Conservation (phyloP, 2,113 vertebrate species). For the Prunella himalayana region DNA sequence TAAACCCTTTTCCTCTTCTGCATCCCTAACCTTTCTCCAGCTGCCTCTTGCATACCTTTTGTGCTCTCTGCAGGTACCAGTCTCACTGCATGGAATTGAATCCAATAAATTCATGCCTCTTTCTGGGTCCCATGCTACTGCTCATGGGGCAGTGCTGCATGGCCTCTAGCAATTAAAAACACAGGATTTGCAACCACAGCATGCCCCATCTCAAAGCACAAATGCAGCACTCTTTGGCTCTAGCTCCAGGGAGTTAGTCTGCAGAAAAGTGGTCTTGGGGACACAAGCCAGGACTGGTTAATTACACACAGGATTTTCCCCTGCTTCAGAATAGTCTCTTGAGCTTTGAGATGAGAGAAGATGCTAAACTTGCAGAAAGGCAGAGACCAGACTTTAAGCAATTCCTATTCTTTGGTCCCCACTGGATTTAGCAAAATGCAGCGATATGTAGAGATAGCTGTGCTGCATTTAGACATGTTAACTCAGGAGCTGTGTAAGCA, state of each 20-base stretch:
- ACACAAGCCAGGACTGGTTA: neutral
- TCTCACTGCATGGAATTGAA: neutral
- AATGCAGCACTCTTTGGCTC: neutral
- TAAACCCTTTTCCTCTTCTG: neutral
- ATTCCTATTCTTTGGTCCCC: neutral
- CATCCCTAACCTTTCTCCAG: neutral
- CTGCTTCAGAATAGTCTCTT: neutral
- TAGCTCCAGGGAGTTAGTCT: neutral
- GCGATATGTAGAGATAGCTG: neutral
- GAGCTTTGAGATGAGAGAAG: neutral
- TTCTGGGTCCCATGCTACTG: neutral
- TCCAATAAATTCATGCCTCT: neutral
- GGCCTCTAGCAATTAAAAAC: neutral
- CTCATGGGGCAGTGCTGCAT: neutral
- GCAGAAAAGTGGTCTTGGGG: neutral
- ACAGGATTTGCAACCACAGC: neutral
- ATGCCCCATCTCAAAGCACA: neutral
- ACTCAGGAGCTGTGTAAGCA: neutral
- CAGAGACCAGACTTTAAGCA: neutral
- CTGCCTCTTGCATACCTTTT: neutral
- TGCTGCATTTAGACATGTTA: constrained; percentile 6
- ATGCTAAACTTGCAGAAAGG: neutral
- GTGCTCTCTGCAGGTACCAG: neutral
- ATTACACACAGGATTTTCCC: neutral
- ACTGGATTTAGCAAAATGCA: neutral